Evolutionary conservation across 2,888 invertebrate genomes (phyloP).

Genomic region (Ichneumoninae sp.): DNA sequence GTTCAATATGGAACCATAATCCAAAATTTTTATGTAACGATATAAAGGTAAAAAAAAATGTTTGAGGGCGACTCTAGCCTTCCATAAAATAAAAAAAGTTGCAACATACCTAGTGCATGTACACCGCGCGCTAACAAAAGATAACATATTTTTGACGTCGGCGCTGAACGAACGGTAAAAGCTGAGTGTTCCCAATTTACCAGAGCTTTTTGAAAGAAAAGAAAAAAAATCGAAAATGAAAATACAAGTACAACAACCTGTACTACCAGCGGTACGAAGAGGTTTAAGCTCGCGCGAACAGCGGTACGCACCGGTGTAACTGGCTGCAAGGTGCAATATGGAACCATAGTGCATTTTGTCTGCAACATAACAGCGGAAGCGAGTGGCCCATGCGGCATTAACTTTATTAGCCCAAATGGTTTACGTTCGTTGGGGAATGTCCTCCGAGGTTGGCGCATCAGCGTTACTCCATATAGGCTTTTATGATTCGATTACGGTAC

Average conservation of each 20-base stretch:
- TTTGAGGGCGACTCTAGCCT: background rate
- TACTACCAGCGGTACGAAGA: background rate
- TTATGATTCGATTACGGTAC: constrained; percentile 53
- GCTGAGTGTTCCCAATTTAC: background rate
- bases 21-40: background rate
- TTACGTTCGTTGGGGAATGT: constrained; percentile 47
- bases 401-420: constrained; percentile 55
- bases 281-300: background rate
- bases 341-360: constrained; percentile 31
- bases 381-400: constrained; percentile 25
- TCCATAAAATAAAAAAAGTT: background rate
- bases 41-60: too few species aligned
- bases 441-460: constrained; percentile 44
- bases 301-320: constrained; percentile 5
- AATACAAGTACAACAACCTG: background rate
- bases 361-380: constrained; percentile 9
- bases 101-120: background rate
- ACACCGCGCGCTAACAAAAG: background rate
- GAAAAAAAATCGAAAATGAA: background rate
- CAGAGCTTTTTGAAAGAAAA: background rate
- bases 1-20: constrained; percentile 5
- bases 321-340: constrained; percentile 2
- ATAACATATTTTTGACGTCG: background rate
- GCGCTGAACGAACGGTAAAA: background rate
- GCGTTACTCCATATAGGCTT: constrained; percentile 30